Evolutionary conservation across 2,113 vertebrate genomes (phyloP).

Genomic region (Emydocephalus ijimae): DNA sequence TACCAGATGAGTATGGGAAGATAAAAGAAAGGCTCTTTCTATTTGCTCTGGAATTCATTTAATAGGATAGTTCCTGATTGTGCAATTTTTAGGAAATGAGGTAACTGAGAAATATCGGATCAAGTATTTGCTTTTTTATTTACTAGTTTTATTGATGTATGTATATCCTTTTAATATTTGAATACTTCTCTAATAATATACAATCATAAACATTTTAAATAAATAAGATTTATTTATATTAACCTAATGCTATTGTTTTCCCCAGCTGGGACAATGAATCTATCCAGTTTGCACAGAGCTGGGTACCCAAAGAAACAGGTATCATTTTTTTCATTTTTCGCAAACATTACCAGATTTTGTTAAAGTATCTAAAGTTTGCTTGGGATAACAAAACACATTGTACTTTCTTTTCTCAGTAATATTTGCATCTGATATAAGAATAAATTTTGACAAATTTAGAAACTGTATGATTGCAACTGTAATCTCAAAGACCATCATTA

Average conservation of each 20-base stretch:
- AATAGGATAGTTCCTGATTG: background rate
- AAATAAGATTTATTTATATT: background rate
- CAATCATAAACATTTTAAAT: background rate
- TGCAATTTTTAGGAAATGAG: background rate
- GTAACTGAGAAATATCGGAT: background rate
- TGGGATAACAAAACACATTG: slow-evolving; percentile 34
- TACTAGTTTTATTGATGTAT: background rate
- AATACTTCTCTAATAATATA: background rate
- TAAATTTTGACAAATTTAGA: slow-evolving; percentile 91
- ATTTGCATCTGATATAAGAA: slow-evolving; percentile 89
- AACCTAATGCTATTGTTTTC: slow-evolving; percentile 42
- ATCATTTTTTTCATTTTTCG: slow-evolving; percentile 25
- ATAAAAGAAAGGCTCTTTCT: background rate
- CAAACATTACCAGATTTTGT: slow-evolving; percentile 43
- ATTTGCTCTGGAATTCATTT: background rate
- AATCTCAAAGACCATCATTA: slow-evolving; percentile 92
- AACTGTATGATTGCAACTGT: slow-evolving; percentile 87
- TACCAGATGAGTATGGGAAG: background rate
- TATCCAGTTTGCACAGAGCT: slow-evolving; percentile 84
- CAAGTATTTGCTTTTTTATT: background rate
- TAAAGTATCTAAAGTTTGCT: background rate
- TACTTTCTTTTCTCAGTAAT: slow-evolving; percentile 77
- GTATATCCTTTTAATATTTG: background rate
- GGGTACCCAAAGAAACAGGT: slow-evolving; percentile 89
- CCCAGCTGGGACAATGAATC: slow-evolving; percentile 91